These are phyloP conservation scores for Caenorhabditis sp. DNA, from an alignment of 2,888 invertebrate species.

Conservation along the genomic window DNA sequence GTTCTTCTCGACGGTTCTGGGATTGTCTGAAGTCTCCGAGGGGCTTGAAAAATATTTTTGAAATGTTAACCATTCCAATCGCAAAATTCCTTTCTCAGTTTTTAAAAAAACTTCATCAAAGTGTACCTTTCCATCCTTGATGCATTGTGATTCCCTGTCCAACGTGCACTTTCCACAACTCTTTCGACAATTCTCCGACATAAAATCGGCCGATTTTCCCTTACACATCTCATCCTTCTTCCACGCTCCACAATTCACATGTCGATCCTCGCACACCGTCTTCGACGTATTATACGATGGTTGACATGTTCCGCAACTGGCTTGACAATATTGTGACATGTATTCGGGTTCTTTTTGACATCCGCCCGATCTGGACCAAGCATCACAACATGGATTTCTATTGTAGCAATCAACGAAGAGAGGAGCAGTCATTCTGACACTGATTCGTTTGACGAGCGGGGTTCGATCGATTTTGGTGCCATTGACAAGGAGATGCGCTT, in stretches of 20 bases:
- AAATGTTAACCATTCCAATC: too few relatives aligned
- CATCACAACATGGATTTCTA: conserved; percentile 66
- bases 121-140: conserved; percentile 47
- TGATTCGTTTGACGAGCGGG: conserved; percentile 34
- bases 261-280: conserved; percentile 65
- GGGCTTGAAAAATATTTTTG: too few relatives aligned
- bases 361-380: conserved; percentile 61
- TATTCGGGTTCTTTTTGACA: conserved; percentile 61
- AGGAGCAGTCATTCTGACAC: conserved; percentile 46
- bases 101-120: neutral
- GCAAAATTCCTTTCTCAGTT: too few relatives aligned
- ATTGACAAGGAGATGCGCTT: conserved; percentile 22
- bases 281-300: conserved; percentile 62
- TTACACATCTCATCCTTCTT: conserved; percentile 51
- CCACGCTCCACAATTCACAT: conserved; percentile 59
- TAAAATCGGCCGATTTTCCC: conserved; percentile 57
- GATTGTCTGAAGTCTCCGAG: too few relatives aligned
- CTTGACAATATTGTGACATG: conserved; percentile 67
- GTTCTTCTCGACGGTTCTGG: too few relatives aligned
- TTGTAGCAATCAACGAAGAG: conserved; percentile 68
- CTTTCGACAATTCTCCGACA: conserved; percentile 67
- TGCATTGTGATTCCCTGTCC: conserved; percentile 42
- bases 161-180: conserved; percentile 60
- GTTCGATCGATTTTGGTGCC: conserved; percentile 32
- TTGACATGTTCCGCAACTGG: conserved; percentile 60